Conservation (phyloP, 2,113 vertebrate species). For the Camelus bactrianus region DNA sequence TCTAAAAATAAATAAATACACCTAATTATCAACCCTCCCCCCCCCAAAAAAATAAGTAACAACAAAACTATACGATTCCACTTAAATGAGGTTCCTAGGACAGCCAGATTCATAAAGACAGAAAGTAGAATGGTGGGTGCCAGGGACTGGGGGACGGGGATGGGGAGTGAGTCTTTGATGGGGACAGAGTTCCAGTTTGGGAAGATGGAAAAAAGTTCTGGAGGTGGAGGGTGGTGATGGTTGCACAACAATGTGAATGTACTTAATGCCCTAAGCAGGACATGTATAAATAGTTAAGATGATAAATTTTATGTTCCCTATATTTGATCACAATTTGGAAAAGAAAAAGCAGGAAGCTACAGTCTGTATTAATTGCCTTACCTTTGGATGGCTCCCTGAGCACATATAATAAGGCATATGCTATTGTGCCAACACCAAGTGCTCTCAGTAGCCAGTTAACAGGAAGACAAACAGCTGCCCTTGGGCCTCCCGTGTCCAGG, state of each 20-base stretch:
- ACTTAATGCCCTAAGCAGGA: neutral
- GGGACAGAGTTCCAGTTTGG: neutral
- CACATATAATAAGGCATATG: neutral
- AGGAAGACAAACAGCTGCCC: neutral
- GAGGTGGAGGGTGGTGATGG: neutral
- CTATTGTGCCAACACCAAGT: neutral
- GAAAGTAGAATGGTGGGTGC: neutral
- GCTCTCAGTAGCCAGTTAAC: neutral
- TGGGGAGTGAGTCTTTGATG: neutral
- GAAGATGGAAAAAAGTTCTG: neutral
- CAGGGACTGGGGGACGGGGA: too few relatives aligned
- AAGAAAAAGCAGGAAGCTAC: neutral
- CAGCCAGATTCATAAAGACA: neutral
- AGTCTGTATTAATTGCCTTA: neutral
- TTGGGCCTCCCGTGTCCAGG: neutral
- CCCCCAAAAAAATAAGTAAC: too few relatives aligned
- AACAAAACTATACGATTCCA: neutral
- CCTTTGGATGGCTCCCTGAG: neutral
- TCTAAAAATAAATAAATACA: too few relatives aligned
- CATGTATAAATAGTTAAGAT: neutral
- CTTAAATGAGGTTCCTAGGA: neutral
- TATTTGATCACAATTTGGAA: neutral
- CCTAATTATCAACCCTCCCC: too few relatives aligned
- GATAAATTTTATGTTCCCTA: neutral
- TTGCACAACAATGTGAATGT: rapidly evolving